Evolutionary conservation across 2,888 invertebrate genomes (phyloP).

Genomic region (Pachycephus smyrnensis): DNA sequence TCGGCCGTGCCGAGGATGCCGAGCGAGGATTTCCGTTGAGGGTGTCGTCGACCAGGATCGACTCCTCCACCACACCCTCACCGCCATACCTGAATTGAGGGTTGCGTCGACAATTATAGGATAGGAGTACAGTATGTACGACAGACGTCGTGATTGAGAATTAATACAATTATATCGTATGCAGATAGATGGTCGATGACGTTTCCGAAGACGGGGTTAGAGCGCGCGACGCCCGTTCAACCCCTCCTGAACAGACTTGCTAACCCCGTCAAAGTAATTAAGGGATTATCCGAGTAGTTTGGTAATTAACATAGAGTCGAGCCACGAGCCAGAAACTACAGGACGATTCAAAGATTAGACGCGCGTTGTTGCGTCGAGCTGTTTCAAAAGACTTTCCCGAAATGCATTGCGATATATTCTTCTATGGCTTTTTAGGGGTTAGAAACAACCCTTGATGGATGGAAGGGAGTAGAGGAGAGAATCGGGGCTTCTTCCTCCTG

Average conservation of each 20-base stretch:
- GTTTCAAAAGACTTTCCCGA: neutral
- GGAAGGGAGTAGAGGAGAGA: neutral
- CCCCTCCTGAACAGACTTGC: conserved; percentile 47
- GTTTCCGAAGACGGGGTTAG: neutral
- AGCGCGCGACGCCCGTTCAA: neutral
- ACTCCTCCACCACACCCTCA: conserved; percentile 60
- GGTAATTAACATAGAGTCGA: conserved; percentile 41
- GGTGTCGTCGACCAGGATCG: conserved; percentile 63
- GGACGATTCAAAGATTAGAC: neutral
- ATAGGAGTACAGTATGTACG: neutral
- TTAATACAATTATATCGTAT: neutral
- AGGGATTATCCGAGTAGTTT: conserved; percentile 56
- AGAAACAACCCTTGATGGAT: neutral
- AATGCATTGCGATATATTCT: neutral
- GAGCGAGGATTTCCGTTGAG: conserved; percentile 63
- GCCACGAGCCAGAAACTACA: neutral
- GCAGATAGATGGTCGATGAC: neutral
- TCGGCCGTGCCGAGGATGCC: conserved; percentile 43
- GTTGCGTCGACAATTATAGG: neutral
- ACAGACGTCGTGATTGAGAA: neutral
- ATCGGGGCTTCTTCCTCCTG: neutral
- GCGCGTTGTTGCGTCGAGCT: neutral
- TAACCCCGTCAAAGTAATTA: conserved; percentile 58
- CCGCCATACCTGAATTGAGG: conserved; percentile 59
- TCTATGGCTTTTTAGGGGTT: neutral